Evolutionary conservation across 1,140 invertebrate genomes (phyloP).

Genomic region (Drosophila suzukii): DNA sequence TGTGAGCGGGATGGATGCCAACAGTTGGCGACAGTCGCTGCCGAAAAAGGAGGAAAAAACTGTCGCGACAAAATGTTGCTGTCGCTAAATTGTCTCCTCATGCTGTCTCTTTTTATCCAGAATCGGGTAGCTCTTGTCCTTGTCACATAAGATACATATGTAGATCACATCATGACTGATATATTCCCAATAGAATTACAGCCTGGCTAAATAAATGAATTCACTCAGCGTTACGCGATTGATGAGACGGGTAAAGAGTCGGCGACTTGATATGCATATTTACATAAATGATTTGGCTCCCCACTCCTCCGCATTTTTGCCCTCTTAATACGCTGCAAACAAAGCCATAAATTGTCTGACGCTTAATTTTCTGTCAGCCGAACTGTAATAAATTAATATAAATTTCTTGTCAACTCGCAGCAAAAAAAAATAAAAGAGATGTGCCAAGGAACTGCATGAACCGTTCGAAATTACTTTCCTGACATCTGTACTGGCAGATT

Average conservation of each 20-base stretch:
- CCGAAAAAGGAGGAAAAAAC: conserved; percentile 36
- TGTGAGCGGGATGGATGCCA: conserved; percentile 33
- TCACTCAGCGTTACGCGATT: conserved; percentile 16
- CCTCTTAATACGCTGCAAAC: conserved; percentile 74
- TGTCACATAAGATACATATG: conserved; percentile 26
- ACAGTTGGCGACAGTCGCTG: conserved; percentile 73
- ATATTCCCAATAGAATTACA: neutral
- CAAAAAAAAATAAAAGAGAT: conserved; percentile 25
- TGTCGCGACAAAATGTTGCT: conserved; percentile 53
- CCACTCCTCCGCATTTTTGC: conserved; percentile 15
- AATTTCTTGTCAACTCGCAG: conserved; percentile 74
- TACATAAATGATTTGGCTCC: conserved; percentile 63
- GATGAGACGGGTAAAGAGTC: conserved; percentile 18
- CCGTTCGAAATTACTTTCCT: neutral
- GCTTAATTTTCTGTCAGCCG: conserved; percentile 83
- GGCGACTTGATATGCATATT: conserved; percentile 45
- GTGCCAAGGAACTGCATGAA: conserved; percentile 41
- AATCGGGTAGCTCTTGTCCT: conserved; percentile 36
- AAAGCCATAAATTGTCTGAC: conserved; percentile 83
- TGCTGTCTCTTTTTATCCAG: conserved; percentile 33
- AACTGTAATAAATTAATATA: conserved; percentile 84
- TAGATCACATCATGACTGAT: conserved; percentile 45
- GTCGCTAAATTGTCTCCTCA: conserved; percentile 47
- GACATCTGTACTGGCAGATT: neutral
- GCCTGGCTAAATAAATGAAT: conserved; percentile 10